phyloP scores from a whole-genome alignment of 2,797 vertebrate genomes.

The Cuculus canorus region DNA sequence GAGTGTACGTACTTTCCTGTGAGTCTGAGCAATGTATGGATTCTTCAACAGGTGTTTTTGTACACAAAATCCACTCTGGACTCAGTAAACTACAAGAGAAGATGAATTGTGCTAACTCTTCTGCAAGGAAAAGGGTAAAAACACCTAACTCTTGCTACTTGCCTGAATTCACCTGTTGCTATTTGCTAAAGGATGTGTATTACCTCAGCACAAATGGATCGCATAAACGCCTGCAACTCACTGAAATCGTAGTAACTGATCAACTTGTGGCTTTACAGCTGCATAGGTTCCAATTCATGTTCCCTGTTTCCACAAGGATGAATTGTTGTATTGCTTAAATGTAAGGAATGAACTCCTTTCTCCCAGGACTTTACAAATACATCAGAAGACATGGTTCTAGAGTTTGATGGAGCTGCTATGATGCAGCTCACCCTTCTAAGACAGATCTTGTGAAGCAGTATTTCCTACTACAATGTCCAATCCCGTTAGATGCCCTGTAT shows the following conservation, averaged over 20 bases:
- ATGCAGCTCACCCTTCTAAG: not conserved
- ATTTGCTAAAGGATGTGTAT: not conserved
- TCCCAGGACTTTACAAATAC: not conserved
- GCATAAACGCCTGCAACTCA: not conserved
- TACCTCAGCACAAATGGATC: not conserved
- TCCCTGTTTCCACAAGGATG: not conserved
- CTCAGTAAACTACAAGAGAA: not conserved
- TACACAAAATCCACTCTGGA: not conserved
- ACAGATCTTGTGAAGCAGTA: not conserved
- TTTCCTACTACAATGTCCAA: not conserved
- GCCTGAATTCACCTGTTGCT: not conserved
- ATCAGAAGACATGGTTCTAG: not conserved
- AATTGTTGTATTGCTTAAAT: not conserved
- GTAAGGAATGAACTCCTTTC: not conserved
- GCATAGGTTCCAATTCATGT: not conserved
- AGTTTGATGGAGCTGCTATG: not conserved
- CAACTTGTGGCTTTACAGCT: not conserved
- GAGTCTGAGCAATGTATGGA: not conserved
- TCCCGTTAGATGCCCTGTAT: not conserved
- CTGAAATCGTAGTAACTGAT: not conserved
- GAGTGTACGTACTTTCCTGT: not conserved
- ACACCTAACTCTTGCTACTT: not conserved
- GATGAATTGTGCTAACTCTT: not conserved
- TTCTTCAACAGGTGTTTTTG: not conserved
- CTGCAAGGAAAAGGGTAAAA: not conserved